A percentile compares a stretch with the other conserved stretches of the same genome.
Evolutionary conservation across 1,140 invertebrate species (phyloP).

Genomic region (Scaptomyza hsui): DNA sequence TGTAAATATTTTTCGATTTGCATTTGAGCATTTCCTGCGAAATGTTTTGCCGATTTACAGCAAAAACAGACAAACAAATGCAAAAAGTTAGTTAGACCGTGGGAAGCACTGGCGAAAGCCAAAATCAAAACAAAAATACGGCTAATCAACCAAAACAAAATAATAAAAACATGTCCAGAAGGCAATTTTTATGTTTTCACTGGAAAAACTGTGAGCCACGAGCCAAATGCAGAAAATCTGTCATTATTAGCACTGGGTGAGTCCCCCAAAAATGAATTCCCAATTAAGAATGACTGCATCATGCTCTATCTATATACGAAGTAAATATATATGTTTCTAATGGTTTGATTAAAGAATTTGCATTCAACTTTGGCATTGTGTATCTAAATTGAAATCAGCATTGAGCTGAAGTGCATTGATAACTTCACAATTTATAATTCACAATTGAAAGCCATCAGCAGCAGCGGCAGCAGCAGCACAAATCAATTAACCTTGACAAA

Average conservation of each 20-base stretch:
- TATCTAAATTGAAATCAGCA: conserved; percentile 77
- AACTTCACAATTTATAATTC: conserved; percentile 70
- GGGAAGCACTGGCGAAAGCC: conserved; percentile 52
- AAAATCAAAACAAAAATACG: conserved; percentile 55
- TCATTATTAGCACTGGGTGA: conserved; percentile 32
- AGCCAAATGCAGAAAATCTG: conserved; percentile 37
- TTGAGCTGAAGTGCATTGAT: conserved; percentile 68
- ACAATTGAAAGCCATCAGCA: conserved; percentile 53
- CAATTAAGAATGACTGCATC: conserved; percentile 12
- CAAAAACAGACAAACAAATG: conserved; percentile 37
- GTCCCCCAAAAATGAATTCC: conserved; percentile 26
- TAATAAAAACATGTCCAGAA: conserved; percentile 55
- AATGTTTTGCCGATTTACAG: conserved; percentile 60
- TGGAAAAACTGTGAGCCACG: conserved; percentile 50
- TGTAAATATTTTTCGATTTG: conserved; percentile 70
- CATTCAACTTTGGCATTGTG: conserved; percentile 35
- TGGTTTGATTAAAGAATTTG: conserved; percentile 14
- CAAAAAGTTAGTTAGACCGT: conserved; percentile 32
- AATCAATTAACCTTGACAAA: conserved; percentile 68
- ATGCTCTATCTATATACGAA: neutral
- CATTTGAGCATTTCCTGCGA: conserved; percentile 57
- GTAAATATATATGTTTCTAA: conserved; percentile 1
- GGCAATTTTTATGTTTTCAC: conserved; percentile 43
- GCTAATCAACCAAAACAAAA: conserved; percentile 39
- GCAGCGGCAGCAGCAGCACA: conserved; percentile 7